These are phyloP conservation scores for Sus cebifrons DNA, from an alignment of 2,797 vertebrate species.

Conservation along the genomic window DNA sequence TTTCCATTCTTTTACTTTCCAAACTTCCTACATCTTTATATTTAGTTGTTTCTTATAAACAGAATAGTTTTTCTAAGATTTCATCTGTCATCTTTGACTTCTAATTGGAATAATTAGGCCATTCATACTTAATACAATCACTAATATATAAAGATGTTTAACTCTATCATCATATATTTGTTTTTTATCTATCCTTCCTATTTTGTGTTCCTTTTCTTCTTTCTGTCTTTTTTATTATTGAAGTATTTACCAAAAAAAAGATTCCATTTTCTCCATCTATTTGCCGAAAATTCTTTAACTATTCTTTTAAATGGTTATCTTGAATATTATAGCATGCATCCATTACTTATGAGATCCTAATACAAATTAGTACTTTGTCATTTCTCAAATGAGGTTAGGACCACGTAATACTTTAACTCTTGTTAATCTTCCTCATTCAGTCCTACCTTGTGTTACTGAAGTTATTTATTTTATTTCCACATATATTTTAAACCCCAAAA, in stretches of 20 bases:
- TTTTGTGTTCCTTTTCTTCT: too few relatives aligned
- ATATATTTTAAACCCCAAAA: neutral
- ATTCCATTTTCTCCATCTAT: neutral
- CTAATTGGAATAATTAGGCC: neutral
- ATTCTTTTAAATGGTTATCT: neutral
- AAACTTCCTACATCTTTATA: neutral
- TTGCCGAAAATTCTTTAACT: neutral
- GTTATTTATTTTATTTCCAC: neutral
- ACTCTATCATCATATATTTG: neutral
- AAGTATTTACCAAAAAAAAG: neutral
- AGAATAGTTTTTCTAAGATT: neutral
- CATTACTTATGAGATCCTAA: neutral
- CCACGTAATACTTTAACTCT: neutral
- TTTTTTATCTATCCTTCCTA: too few relatives aligned
- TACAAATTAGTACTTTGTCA: neutral
- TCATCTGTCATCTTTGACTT: neutral
- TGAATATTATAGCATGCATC: neutral
- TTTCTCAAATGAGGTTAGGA: neutral
- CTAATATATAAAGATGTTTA: neutral
- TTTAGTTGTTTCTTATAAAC: neutral
- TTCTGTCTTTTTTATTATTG: neutral
- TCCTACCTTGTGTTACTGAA: neutral
- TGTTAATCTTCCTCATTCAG: neutral
- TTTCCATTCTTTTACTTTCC: neutral
- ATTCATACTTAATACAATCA: neutral